Base-by-base conservation (phyloP, 2,797 vertebrate species). In the Acanthurus lineatus region DNA sequence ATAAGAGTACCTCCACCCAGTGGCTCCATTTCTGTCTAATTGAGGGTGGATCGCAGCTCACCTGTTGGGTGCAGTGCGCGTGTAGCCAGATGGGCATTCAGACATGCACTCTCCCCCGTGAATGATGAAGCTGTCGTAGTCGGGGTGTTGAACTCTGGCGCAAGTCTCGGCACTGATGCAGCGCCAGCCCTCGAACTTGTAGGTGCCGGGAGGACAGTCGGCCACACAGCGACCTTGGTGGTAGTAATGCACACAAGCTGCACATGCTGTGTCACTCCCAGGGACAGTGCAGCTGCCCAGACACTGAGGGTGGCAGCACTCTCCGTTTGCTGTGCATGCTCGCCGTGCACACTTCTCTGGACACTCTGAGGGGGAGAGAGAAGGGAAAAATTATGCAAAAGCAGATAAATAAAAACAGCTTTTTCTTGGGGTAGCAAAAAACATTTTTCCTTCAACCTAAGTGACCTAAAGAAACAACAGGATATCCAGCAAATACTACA, bases 271-370 rank as follows among this genome's bases (percentile, higher is more conserved):
- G 92, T 96, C 96, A 52, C 96, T 96, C 74, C 94, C 94, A 0
- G 97, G 94, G 0, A 85, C 90, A 0, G 92, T 94, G 94, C 98
- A 99, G 96, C 97, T 96, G 78, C 98, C 98, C 91, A 99, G 92
- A 92, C 98, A 99, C 90, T 99, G 97, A 0, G 95, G 93, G 78
- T 99, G 98, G 93, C 98, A 99, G 80, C 98, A 99, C 84, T 97
- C 96, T 0, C 95, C 96, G 5, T 90, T 90, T n/a, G 94, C 92
- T 0, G 96, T 97, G 82, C 98, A 99, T 0, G 96, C 97, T 28
- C 93, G 88, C 80, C 95, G 94, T 10, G 89, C 96, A 45, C 98
- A 99, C 1, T 83, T 92, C 49, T 95, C 95, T 0, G 97, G 97
- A 86, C 98, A 99, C 88, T 97, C 98, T 98, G 94, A 10, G 22